These are phyloP conservation scores for Stomorhina lunata DNA, from an alignment of 2,888 invertebrate species.

Conservation along the genomic window DNA sequence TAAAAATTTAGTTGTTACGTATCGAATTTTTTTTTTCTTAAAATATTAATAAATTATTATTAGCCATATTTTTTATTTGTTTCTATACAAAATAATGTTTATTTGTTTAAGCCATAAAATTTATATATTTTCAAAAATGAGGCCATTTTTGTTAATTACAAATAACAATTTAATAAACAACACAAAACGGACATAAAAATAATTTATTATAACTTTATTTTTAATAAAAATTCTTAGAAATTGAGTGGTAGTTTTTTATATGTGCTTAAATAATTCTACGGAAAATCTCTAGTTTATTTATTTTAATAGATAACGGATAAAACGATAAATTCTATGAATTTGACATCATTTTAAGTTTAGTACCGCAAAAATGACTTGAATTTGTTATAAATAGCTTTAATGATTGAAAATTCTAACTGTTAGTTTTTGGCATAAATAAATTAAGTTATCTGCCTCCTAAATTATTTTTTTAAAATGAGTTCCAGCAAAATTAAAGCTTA, in stretches of 20 bases:
- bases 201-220: constrained; percentile 3
- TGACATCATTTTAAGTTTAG: too few relatives aligned
- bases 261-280: background rate
- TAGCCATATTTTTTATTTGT: constrained; percentile 4
- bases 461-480: too few relatives aligned
- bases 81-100: constrained; percentile 1
- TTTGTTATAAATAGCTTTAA: too few relatives aligned
- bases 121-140: constrained; percentile 31
- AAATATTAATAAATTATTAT: constrained; percentile 40
- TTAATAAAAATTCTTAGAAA: background rate
- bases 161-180: constrained; percentile 14
- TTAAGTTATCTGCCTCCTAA: too few relatives aligned
- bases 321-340: background rate
- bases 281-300: background rate
- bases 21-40: background rate
- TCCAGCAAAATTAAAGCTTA: too few relatives aligned
- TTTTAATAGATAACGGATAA: background rate
- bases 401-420: too few relatives aligned
- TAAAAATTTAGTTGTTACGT: constrained; percentile 12
- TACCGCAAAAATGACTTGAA: too few relatives aligned
- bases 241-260: background rate
- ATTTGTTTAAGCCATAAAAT: too few relatives aligned
- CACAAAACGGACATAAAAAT: constrained; percentile 2
- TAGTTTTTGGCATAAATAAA: too few relatives aligned
- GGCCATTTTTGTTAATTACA: constrained; percentile 33